Evolutionary conservation across 2,113 vertebrate genomes (phyloP), one percentile per base, ranked within the genome.

Genomic region (Dunckerocampus dactyliophorus): DNA sequence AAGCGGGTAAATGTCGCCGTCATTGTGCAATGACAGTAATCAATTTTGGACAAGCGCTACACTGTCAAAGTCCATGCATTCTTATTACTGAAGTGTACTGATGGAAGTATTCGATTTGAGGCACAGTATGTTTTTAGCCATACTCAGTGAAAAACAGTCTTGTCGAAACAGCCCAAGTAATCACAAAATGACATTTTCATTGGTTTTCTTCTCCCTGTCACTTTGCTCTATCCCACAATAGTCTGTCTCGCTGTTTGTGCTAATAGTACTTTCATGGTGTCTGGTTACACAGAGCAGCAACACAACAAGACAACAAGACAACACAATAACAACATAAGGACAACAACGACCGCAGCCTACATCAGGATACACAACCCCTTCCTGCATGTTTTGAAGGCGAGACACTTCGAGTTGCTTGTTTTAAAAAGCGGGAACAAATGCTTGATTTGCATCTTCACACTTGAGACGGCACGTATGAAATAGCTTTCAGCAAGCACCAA

Each of bases 401-500:
- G 28, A 15, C 24, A 28, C 49, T 20, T 34, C 15, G n/a, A 56
- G 0, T 24, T 5, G 31, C 10, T 0, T 0, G 9, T 59, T 67
- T 51, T 2, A 65, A 67, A 49, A 43, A 43, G 39, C 3, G 39
- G 11, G 21, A 21, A 12, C 16, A 8, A 8, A 66, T 11, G 3
- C 21, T 47, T 59, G 10, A 72, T 48, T 69, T 67, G 48, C 43
- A 22, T 66, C 37, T 47, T 22, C 67, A 83, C 71, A 77, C 66
- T 71, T 16, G 59, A 82, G 72, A 73, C 69, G 16, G 24, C 7
- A 3, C 0, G 45, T 9, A 77, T 80, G 63, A 31, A 69, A 60
- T 64, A 16, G 62, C 75, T 47, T 63, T 55, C 16, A 61, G 50
- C 28, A 56, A 76, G 72, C 55, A 59, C 6, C 9, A 65, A 79